These are phyloP conservation scores for Dysidea cf. avara DNA, from an alignment of 37 sponge, comb jelly and placozoan genomes.

Conservation along the genomic window DNA sequence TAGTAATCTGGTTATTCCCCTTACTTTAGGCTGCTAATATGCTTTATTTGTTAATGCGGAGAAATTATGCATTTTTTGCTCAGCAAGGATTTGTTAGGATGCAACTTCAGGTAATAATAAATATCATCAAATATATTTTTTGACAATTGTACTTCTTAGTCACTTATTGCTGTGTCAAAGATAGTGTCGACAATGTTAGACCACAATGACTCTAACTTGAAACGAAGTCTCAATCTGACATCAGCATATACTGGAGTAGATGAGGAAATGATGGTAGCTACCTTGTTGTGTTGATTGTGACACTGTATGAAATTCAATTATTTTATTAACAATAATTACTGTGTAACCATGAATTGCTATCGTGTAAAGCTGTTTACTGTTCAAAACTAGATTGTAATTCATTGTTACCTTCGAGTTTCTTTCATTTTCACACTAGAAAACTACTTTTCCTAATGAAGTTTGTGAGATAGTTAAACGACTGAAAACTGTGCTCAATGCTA, in stretches of 20 bases:
- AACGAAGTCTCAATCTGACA: conserved; percentile 56
- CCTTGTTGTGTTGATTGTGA: too few relatives aligned
- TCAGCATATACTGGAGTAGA: conserved; percentile 19
- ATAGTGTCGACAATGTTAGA: conserved; percentile 57
- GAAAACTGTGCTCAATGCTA: conserved; percentile 76
- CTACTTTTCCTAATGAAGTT: conserved; percentile 74
- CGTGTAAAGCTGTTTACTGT: too few relatives aligned
- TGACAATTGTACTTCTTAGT: conserved; percentile 13
- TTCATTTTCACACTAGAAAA: conserved; percentile 28
- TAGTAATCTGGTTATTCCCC: conserved; percentile 5
- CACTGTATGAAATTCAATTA: too few relatives aligned
- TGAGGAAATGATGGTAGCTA: too few relatives aligned
- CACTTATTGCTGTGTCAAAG: conserved; percentile 70
- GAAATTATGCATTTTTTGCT: conserved; percentile 71
- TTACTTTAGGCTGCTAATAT: conserved; percentile 59
- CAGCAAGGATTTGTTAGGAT: conserved; percentile 59
- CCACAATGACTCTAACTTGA: conserved; percentile 57
- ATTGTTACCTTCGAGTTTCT: background rate
- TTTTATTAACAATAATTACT: too few relatives aligned
- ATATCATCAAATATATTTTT: background rate
- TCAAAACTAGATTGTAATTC: too few relatives aligned
- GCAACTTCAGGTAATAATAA: conserved; percentile 58
- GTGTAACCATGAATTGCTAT: too few relatives aligned
- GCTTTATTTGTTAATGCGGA: conserved; percentile 76
- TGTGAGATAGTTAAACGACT: conserved; percentile 74